Evolutionary conservation across 1,140 invertebrate genomes (phyloP).

Genomic region (Drosophila arawakana): DNA sequence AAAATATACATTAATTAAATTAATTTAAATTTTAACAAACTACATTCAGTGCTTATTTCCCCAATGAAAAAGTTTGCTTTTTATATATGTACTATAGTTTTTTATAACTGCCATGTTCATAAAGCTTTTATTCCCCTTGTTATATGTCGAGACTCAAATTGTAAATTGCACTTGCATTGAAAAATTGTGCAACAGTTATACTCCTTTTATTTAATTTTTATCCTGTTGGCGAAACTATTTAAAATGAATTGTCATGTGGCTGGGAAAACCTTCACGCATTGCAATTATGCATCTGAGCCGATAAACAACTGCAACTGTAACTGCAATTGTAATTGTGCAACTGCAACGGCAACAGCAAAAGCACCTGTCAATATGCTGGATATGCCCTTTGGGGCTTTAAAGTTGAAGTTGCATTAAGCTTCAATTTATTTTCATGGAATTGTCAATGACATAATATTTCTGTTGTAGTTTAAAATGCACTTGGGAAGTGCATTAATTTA

Average conservation of each 20-base stretch:
- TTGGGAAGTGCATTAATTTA: background rate
- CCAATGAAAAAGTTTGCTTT: too few species aligned
- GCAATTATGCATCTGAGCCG: slow-evolving; percentile 47
- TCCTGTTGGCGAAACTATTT: slow-evolving; percentile 31
- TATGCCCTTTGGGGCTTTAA: slow-evolving; percentile 26
- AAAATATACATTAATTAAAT: too few species aligned
- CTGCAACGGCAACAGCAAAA: slow-evolving; percentile 37
- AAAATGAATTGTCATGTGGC: slow-evolving; percentile 46
- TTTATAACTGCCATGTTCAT: background rate
- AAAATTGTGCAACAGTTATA: slow-evolving; percentile 43
- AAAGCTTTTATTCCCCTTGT: slow-evolving; percentile 4
- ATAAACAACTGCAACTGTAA: slow-evolving; percentile 51
- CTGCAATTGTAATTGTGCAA: slow-evolving; percentile 35
- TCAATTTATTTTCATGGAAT: slow-evolving; percentile 55
- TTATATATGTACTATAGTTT: too few species aligned
- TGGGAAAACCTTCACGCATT: slow-evolving; percentile 34
- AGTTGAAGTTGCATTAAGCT: slow-evolving; percentile 29
- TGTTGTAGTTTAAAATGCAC: background rate
- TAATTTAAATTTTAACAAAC: too few species aligned
- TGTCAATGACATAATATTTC: slow-evolving; percentile 24
- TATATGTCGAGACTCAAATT: background rate
- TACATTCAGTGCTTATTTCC: too few species aligned
- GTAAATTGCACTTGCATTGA: slow-evolving; percentile 24
- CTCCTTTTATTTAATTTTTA: slow-evolving; percentile 13
- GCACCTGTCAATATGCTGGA: slow-evolving; percentile 58